These are phyloP conservation scores for Drosophila bocqueti DNA, from an alignment of 1,140 invertebrate genomes.

Conservation along the genomic window DNA sequence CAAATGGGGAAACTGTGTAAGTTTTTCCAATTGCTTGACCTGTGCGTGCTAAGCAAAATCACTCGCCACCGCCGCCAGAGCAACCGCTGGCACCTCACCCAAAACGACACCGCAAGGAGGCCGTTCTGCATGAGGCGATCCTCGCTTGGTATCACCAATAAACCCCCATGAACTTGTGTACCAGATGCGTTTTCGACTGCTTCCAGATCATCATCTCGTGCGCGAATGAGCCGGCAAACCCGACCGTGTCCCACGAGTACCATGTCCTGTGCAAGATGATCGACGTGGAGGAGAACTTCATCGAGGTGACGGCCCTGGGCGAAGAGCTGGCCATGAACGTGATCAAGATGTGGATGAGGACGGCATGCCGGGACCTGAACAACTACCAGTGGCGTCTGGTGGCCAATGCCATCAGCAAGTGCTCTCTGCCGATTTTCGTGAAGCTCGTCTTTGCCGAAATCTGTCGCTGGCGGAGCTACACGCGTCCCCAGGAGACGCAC, in stretches of 20 bases:
- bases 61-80: slow-evolving; percentile 32
- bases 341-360: slow-evolving; percentile 97
- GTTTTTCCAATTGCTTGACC: slow-evolving; percentile 83
- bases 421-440: slow-evolving; percentile 98
- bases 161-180: slow-evolving; percentile 26
- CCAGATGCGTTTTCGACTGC: slow-evolving; percentile 48
- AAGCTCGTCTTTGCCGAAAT: slow-evolving; percentile 99
- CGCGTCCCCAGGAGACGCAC: slow-evolving; percentile 95
- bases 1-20: slow-evolving; percentile 58
- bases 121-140: slow-evolving; percentile 75
- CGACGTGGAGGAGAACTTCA: slow-evolving; percentile 95
- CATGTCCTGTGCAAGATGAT: slow-evolving; percentile 95
- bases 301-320: slow-evolving; percentile 96
- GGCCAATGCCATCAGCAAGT: slow-evolving; percentile 96
- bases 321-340: slow-evolving; percentile 97
- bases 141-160: slow-evolving; percentile 27
- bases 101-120: slow-evolving; percentile 54
- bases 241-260: slow-evolving; percentile 94
- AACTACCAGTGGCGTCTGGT: slow-evolving; percentile 98
- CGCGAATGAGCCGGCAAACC: slow-evolving; percentile 94
- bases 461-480: slow-evolving; percentile 98
- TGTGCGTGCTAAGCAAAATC: slow-evolving; percentile 82
- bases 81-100: slow-evolving; percentile 29
- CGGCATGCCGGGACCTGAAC: slow-evolving; percentile 94
- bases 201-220: slow-evolving; percentile 95